phyloP scores from a whole-genome alignment of 2,113 vertebrate species.

The Phrynocephalus versicolor region DNA sequence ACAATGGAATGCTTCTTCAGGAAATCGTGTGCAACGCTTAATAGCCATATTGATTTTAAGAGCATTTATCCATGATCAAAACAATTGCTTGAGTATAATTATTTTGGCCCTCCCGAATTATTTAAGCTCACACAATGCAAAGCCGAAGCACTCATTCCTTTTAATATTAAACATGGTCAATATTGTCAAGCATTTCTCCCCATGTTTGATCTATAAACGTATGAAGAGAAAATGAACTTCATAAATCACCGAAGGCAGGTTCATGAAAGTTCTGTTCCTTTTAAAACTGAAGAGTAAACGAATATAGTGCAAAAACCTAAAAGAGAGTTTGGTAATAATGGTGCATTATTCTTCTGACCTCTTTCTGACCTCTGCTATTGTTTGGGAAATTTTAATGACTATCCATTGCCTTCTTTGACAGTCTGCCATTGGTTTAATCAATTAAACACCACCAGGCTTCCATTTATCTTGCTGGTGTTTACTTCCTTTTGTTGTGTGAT shows the following conservation, averaged over 20 bases:
- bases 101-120: constrained; percentile 58
- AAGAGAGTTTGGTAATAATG: constrained; percentile 53
- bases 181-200: constrained; percentile 61
- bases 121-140: constrained; percentile 46
- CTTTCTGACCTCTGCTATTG: constrained; percentile 44
- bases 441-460: constrained; percentile 39
- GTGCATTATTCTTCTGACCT: constrained; percentile 51
- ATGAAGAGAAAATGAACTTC: constrained; percentile 75
- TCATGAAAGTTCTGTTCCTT: constrained; percentile 64
- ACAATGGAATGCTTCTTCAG: constrained; percentile 37
- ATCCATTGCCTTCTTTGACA: constrained; percentile 37
- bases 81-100: constrained; percentile 65
- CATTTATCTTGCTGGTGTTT: constrained; percentile 48
- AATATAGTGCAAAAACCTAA: constrained; percentile 50
- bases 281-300: constrained; percentile 59
- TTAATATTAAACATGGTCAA: constrained; percentile 65
- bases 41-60: constrained; percentile 71
- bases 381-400: constrained; percentile 62
- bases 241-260: constrained; percentile 76
- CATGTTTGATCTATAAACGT: constrained; percentile 75
- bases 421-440: constrained; percentile 42
- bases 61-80: constrained; percentile 63
- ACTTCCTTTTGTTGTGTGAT: not conserved
- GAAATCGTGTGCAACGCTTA: constrained; percentile 55
- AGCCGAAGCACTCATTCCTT: constrained; percentile 52